Percentiles rank a stretch among this genome's conserved stretches.
These are phyloP conservation scores for Heteromormyrus szaboi DNA, from an alignment of 2,797 vertebrate genomes.

Conservation along the genomic window DNA sequence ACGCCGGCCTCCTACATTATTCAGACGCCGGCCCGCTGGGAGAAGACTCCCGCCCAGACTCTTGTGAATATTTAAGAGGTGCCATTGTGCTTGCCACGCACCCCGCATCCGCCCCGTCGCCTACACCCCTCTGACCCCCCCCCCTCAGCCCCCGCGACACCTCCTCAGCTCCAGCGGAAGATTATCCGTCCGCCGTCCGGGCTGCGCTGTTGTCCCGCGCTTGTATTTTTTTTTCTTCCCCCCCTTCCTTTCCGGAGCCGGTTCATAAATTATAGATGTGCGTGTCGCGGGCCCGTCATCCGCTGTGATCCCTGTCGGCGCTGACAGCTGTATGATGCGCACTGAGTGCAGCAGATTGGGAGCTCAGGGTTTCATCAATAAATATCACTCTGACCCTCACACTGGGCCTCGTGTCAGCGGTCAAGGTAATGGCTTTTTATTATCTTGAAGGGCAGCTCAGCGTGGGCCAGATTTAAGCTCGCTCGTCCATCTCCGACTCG, in stretches of 20 bases:
- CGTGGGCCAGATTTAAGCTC: slow-evolving; percentile 76
- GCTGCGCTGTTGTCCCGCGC: slow-evolving; percentile 71
- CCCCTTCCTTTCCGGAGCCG: slow-evolving; percentile 65
- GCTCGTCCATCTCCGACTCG: slow-evolving; percentile 72
- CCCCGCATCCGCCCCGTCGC: slow-evolving; percentile 32
- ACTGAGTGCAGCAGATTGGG: slow-evolving; percentile 95
- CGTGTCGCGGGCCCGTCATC: slow-evolving; percentile 88
- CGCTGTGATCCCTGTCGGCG: slow-evolving; percentile 80
- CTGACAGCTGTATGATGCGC: slow-evolving; percentile 99
- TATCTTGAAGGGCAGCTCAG: slow-evolving; percentile 80
- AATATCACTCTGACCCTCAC: slow-evolving; percentile 95
- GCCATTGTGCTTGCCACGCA: slow-evolving; percentile 62
- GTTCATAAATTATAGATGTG: slow-evolving; percentile 95
- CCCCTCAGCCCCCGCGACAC: slow-evolving; percentile 38
- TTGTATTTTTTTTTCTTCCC: slow-evolving; percentile 51
- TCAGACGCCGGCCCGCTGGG: slow-evolving; percentile 61
- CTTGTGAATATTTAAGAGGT: slow-evolving; percentile 70
- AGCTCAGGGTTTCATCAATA: slow-evolving; percentile 99
- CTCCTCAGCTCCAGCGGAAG: slow-evolving; percentile 65
- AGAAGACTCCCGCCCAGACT: slow-evolving; percentile 54
- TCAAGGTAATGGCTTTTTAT: slow-evolving; percentile 98
- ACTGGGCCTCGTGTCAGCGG: slow-evolving; percentile 89
- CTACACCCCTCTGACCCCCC: not conserved
- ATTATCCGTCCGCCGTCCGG: slow-evolving; percentile 66
- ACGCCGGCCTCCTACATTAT: slow-evolving; percentile 69